Percentiles rank a stretch among this genome's conserved stretches.
phyloP scores from a whole-genome alignment of 2,888 invertebrate species.

The Tanypteryx hageni region DNA sequence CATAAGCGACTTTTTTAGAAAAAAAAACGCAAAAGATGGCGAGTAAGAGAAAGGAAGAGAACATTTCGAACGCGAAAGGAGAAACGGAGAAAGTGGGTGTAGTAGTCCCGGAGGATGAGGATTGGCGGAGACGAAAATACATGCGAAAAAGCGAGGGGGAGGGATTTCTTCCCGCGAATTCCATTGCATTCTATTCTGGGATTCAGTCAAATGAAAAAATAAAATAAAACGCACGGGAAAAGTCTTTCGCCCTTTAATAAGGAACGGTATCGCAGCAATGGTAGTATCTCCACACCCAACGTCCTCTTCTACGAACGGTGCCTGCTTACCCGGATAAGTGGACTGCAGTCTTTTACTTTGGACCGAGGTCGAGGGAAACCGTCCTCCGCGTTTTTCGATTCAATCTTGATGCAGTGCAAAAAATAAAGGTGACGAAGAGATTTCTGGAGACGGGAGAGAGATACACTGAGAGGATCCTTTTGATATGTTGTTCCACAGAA shows the following conservation, averaged over 20 bases:
- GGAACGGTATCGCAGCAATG: neutral
- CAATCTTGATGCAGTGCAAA: neutral
- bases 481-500: too few species aligned
- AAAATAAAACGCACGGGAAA: neutral
- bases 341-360: neutral
- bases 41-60: too few species aligned
- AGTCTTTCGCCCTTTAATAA: neutral
- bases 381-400: neutral
- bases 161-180: slow-evolving; percentile 1
- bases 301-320: neutral
- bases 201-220: neutral
- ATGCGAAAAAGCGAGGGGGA: neutral
- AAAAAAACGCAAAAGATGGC: too few species aligned
- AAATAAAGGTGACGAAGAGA: neutral
- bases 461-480: too few species aligned
- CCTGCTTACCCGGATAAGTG: neutral
- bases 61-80: too few species aligned
- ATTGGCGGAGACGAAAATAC: neutral
- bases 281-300: neutral
- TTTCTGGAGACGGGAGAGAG: neutral
- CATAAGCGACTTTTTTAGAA: too few species aligned
- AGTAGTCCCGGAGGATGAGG: neutral
- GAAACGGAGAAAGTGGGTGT: too few species aligned
- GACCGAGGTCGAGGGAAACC: neutral
- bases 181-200: slow-evolving; percentile 32